Evolutionary conservation across 1,140 invertebrate species (phyloP).

Genomic region (Rhyzopertha dominica): DNA sequence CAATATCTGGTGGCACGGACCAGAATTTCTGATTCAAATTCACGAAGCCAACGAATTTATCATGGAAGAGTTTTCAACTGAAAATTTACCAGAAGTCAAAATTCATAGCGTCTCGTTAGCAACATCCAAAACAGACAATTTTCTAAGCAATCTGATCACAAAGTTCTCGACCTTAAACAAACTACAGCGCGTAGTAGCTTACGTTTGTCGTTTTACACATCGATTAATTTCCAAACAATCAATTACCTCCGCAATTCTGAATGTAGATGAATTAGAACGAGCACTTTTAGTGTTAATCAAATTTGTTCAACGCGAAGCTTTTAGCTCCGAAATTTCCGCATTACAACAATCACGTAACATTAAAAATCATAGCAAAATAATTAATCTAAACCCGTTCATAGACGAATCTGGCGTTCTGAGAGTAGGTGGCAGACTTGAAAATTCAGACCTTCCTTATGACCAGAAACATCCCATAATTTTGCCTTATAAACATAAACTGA

Average conservation of each 20-base stretch:
- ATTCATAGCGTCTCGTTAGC: no score
- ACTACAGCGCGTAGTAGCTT: slow-evolving; percentile 6
- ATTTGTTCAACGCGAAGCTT: slow-evolving; percentile 14
- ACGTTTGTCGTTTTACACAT: slow-evolving; percentile 10
- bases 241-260: no score
- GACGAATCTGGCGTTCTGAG: slow-evolving; percentile 27
- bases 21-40: no score
- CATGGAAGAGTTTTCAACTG: no score
- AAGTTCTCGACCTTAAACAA: slow-evolving; percentile 16
- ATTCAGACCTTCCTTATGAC: slow-evolving; percentile 17
- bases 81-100: no score
- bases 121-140: no score
- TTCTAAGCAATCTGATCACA: slow-evolving; percentile 3
- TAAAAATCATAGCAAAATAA: slow-evolving; percentile 14
- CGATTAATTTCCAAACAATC: slow-evolving; percentile 3
- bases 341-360: slow-evolving; percentile 10
- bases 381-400: slow-evolving; percentile 22
- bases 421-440: slow-evolving; percentile 30
- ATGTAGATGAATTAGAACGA: not conserved
- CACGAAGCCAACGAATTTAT: no score
- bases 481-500: slow-evolving; percentile 15
- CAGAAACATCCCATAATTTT: slow-evolving; percentile 22
- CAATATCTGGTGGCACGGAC: slow-evolving; percentile 40
- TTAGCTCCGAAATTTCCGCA: slow-evolving; percentile 11
- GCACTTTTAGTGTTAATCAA: slow-evolving; percentile 10